A percentile compares a stretch with the other conserved stretches of the same genome.
Conservation (phyloP, 2,797 vertebrate genomes). For the Argyrosomus regius region DNA sequence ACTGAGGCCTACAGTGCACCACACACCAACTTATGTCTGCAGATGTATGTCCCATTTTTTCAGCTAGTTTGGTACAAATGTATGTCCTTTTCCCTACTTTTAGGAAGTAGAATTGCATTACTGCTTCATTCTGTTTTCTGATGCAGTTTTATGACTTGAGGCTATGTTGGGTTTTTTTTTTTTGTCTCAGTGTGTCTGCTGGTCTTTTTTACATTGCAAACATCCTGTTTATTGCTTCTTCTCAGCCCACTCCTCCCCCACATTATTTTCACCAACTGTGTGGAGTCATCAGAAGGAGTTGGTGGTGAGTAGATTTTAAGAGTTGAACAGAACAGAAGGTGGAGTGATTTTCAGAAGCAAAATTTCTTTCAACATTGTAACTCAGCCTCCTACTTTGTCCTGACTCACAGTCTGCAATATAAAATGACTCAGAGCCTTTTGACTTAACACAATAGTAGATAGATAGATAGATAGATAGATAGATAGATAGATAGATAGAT, state of each 20-base stretch:
- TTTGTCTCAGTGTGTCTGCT: slow-evolving; percentile 52
- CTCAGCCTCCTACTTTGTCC: slow-evolving; percentile 53
- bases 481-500: slow-evolving; percentile 16
- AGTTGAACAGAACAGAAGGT: slow-evolving; percentile 42
- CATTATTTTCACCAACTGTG: slow-evolving; percentile 61
- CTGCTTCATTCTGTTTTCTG: slow-evolving; percentile 35
- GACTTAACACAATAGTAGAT: slow-evolving; percentile 10
- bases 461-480: slow-evolving; percentile 19
- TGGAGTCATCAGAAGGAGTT: slow-evolving; percentile 68
- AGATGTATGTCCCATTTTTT: slow-evolving; percentile 26
- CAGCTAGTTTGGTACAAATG: slow-evolving; percentile 10
- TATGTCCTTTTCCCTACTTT: slow-evolving; percentile 11
- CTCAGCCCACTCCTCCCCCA: slow-evolving; percentile 59
- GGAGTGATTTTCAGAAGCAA: slow-evolving; percentile 49
- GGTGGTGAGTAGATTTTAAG: slow-evolving; percentile 60
- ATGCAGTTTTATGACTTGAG: slow-evolving; percentile 57
- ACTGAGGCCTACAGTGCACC: slow-evolving; percentile 25
- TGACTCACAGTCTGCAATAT: slow-evolving; percentile 58
- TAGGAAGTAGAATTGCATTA: slow-evolving; percentile 18
- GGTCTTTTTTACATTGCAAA: slow-evolving; percentile 61
- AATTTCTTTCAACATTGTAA: slow-evolving; percentile 47
- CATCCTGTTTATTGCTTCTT: slow-evolving; percentile 63
- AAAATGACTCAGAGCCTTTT: slow-evolving; percentile 45
- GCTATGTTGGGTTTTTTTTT: slow-evolving; percentile 19
- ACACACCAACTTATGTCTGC: slow-evolving; percentile 14